Base-by-base conservation (phyloP, 2,888 invertebrate genomes). In the Synanthedon andrenaeformis region DNA sequence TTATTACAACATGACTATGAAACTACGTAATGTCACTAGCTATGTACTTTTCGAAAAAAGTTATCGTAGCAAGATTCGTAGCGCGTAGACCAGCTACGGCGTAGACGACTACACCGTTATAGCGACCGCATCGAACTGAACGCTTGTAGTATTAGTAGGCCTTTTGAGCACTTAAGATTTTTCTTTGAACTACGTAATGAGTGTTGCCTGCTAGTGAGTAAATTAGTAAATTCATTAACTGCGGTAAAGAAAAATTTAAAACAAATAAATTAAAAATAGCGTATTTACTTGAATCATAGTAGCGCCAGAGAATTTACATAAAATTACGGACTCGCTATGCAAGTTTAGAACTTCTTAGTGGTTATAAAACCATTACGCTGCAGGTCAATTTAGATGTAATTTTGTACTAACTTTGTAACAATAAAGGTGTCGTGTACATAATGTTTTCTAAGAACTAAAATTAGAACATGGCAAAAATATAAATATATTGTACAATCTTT, bases 111-210 rank as follows among this genome's bases (percentile, higher is more conserved):
- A 74, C 60, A 55, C 79, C 64, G 68, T 65, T 66, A 72, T 72
- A 77, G 73, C 76, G 70, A 66, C 63, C 77, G 76, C 77, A 76
- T 64, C 65, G 59, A 56, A 83, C 83, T 84, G 79, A 74, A 65
- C 68, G 55, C 51, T 59, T 62, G 54, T 11, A 62, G 60, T 64
- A 68, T 67, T 70, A 63, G 65, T 67, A 66, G 65, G 64, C 62
- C 61, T 70, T 68, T 67, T 65, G 62, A 67, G 63, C 67, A 69
- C 64, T 71, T 66, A 67, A 62, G 59, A 59, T 67, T 72, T 69
- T 72, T 60, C 61, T 74, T 74, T 67, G 62, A 67, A 57, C 55
- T 57, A 42, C 57, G 64, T 67, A 69, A 72, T 68, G 62, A 71
- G 69, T 64, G 65, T 62, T 60, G 64, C 61, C 59, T 23, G 51